These are phyloP conservation scores for Arnoldichthys spilopterus DNA, from an alignment of 2,797 vertebrate species.

Conservation along the genomic window DNA sequence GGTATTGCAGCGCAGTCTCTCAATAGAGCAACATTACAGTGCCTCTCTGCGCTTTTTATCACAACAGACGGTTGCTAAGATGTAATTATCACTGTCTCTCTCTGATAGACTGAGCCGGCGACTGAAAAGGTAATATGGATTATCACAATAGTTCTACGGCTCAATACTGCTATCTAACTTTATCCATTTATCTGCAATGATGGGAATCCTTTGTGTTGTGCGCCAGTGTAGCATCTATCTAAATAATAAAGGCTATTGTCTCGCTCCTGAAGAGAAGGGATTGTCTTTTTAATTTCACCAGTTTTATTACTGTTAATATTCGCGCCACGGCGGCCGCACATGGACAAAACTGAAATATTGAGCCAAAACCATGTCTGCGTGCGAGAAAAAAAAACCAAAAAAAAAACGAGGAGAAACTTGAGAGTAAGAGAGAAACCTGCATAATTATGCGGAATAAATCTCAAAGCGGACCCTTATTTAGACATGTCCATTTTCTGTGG, in stretches of 20 bases:
- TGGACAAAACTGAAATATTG: constrained; percentile 67
- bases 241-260: constrained; percentile 81
- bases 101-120: constrained; percentile 75
- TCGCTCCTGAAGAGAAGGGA: constrained; percentile 64
- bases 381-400: constrained; percentile 37
- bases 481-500: constrained; percentile 57
- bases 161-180: constrained; percentile 80
- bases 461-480: background rate
- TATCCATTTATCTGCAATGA: constrained; percentile 83
- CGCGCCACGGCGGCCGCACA: constrained; percentile 64
- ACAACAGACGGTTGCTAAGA: constrained; percentile 77
- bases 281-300: constrained; percentile 62
- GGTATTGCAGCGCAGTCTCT: constrained; percentile 39
- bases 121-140: constrained; percentile 82
- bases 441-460: constrained; percentile 6
- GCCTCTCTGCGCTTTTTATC: constrained; percentile 71
- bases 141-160: constrained; percentile 78
- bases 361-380: constrained; percentile 67
- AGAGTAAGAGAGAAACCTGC: constrained; percentile 17
- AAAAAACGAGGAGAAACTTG: constrained; percentile 2
- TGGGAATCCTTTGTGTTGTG: constrained; percentile 79
- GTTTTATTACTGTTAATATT: constrained; percentile 78
- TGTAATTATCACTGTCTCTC: constrained; percentile 81
- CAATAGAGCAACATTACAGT: constrained; percentile 68
- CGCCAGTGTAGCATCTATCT: constrained; percentile 78